Base-by-base conservation (phyloP, 2,797 vertebrate species). In the Schizopygopsis malacanthus region DNA sequence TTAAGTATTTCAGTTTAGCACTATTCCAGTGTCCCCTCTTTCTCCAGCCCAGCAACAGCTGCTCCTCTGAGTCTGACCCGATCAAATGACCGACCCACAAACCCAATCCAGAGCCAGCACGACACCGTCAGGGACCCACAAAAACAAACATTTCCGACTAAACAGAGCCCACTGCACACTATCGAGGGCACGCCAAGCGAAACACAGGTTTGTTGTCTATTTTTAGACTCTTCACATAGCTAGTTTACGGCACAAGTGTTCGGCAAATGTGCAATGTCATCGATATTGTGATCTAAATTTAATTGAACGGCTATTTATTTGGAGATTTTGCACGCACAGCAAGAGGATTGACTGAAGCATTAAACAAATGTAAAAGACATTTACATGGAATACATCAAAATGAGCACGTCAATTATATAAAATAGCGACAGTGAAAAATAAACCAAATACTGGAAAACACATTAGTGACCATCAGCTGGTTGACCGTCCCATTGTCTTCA, bases 11-110 rank as follows among this genome's bases (percentile, higher is more conserved):
- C 56, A 72, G n/a, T 84, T 52, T 39, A 39, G 52, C 52, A n/a
- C 25, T 59, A 78, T 77, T 16, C 39, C 47, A 70, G 73, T 76
- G 65, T 70, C 81, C 59, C 80, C 54, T 82, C 75, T 43, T 43
- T 45, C 87, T 86, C 86, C 87, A 90, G 89, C 81, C 77, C 81
- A 85, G 90, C 90, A 90, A 94, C 95, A 95, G 94, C 94, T 95
- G 94, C 87, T 86, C 88, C 88, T 54, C 86, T 67, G 85, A 93
- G 88, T 54, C 86, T 67, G 85, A 93, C 88, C 92, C 86, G 93
- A 93, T 95, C 94, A 90, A 86, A 90, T 95, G 93, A 92, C 94
- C 92, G 90, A 91, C 91, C 93, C 92, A 94, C 93, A 93, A 93
- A 92, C 65, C 25, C 22, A 61, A 61, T 47, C 65, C n/a, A 15